phyloP scores from a whole-genome alignment of 2,113 vertebrate genomes.

The Willisornis vidua region DNA sequence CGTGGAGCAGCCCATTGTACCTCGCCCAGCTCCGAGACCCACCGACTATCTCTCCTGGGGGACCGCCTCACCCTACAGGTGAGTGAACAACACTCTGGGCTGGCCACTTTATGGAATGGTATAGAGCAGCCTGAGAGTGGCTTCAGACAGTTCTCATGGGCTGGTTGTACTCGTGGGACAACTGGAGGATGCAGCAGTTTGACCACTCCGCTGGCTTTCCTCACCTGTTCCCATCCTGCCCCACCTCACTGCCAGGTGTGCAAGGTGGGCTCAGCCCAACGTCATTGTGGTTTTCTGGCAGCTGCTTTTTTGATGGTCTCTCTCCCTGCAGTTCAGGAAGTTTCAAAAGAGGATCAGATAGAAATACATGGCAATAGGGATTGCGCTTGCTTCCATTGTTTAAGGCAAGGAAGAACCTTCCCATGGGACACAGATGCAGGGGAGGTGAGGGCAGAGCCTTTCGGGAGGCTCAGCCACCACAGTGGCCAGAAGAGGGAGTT shows the following conservation, averaged over 20 bases:
- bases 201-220: background rate
- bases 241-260: background rate
- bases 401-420: background rate
- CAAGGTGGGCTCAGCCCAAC: background rate
- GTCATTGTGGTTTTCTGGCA: background rate
- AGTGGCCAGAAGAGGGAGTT: conserved; percentile 37
- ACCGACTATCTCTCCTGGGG: conserved; percentile 98
- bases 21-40: conserved; percentile 91
- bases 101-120: background rate
- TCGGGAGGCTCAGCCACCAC: background rate
- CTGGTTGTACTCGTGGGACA: background rate
- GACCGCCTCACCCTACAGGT: conserved; percentile 94
- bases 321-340: background rate
- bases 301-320: background rate
- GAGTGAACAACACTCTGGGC: conserved; percentile 33
- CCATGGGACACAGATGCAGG: background rate
- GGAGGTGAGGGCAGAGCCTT: background rate
- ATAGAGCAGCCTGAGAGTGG: background rate
- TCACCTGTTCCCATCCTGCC: background rate
- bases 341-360: background rate
- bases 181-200: background rate
- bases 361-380: background rate
- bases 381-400: background rate
- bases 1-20: conserved; percentile 96
- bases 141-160: background rate